phyloP scores from a whole-genome alignment of 2,797 vertebrate genomes.

The Acanthurus lineatus region DNA sequence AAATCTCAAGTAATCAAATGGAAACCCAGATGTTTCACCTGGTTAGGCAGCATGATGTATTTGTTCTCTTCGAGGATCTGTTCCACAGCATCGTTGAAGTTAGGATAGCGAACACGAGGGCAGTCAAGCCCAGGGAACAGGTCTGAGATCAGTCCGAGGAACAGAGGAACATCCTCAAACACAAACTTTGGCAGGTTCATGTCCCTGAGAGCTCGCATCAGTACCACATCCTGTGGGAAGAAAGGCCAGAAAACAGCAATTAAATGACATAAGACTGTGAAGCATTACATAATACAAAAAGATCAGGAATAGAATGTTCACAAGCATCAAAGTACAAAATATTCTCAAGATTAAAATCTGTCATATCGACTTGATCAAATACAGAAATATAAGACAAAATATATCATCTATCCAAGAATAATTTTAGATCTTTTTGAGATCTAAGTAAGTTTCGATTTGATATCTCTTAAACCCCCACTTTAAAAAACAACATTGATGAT shows the following conservation, averaged over 20 bases:
- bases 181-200: conserved; percentile 99
- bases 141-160: conserved; percentile 95
- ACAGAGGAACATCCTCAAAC: conserved; percentile 96
- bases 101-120: conserved; percentile 92
- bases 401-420: too few species aligned
- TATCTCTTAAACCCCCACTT: too few species aligned
- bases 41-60: conserved; percentile 88
- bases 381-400: too few species aligned
- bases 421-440: too few species aligned
- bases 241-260: neutral
- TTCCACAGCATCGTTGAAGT: conserved; percentile 94
- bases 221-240: conserved; percentile 90
- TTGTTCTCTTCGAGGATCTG: conserved; percentile 85
- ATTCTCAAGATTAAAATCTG: too few species aligned
- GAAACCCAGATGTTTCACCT: conserved; percentile 82
- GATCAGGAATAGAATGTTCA: too few species aligned
- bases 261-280: neutral
- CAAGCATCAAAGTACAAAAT: too few species aligned
- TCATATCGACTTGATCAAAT: too few species aligned
- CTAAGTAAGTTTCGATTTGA: too few species aligned
- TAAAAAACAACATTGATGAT: neutral
- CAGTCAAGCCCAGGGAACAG: conserved; percentile 96
- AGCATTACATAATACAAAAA: neutral
- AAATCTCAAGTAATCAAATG: conserved; percentile 1
- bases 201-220: conserved; percentile 96